Percentiles rank a stretch among this genome's conserved stretches.
Evolutionary conservation across 2,888 invertebrate genomes (phyloP).

Genomic region (Serrognathus titanus): DNA sequence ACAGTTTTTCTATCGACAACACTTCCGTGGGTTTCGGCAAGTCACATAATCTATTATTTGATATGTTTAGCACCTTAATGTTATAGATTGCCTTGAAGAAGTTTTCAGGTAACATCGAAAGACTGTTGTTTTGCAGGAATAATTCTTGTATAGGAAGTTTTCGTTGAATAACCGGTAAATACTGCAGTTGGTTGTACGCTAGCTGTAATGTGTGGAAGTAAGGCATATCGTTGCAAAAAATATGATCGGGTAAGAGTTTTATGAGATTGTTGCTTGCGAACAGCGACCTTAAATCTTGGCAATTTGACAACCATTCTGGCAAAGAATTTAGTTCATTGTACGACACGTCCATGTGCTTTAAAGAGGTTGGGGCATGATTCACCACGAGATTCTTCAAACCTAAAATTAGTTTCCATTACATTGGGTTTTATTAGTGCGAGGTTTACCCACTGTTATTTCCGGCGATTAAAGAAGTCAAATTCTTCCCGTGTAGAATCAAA

Average conservation of each 20-base stretch:
- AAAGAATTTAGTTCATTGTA: constrained; percentile 70
- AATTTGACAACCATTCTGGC: constrained; percentile 75
- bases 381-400: constrained; percentile 64
- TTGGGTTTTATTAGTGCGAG: background rate
- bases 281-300: constrained; percentile 67
- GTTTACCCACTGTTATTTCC: constrained; percentile 71
- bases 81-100: constrained; percentile 67
- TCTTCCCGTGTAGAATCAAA: constrained; percentile 73
- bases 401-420: constrained; percentile 3
- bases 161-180: constrained; percentile 68
- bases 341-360: constrained; percentile 75
- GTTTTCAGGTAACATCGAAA: constrained; percentile 70
- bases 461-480: constrained; percentile 71
- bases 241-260: constrained; percentile 66
- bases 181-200: constrained; percentile 73
- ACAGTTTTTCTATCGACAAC: constrained; percentile 64
- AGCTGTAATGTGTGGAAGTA: constrained; percentile 71
- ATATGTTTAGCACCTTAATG: constrained; percentile 69
- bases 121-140: constrained; percentile 74
- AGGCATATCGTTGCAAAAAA: constrained; percentile 71
- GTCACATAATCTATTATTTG: constrained; percentile 72
- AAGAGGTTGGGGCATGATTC: constrained; percentile 65
- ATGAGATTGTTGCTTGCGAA: constrained; percentile 74
- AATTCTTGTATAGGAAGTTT: constrained; percentile 66
- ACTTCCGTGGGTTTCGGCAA: constrained; percentile 59